Base-by-base conservation (phyloP, 1,140 invertebrate genomes). In the Pteromalus puparum region DNA sequence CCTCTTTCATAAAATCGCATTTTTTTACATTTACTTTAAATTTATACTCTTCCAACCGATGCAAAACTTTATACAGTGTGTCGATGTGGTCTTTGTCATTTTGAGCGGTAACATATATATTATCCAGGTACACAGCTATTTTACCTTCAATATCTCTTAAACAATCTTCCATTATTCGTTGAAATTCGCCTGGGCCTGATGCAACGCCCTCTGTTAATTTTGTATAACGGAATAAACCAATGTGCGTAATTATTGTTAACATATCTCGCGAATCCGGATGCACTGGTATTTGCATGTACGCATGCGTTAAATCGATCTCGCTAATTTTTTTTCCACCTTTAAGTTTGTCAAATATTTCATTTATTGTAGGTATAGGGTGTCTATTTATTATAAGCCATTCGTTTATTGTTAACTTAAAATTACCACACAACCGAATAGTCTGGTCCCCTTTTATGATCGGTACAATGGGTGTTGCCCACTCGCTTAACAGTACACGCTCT, bases 181-280 rank as follows among this genome's bases (percentile, higher is more conserved):
- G 91, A 86, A 93, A 93, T 72, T 90, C 92, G 18, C 90, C 90
- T 24, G 91, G 91, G 72, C 90, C 89, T 83, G 89, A 72, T 30
- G 85, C 24, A 15, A 90, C 87, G 0, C 90, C 90, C 73, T 88
- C 90, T 10, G 85, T 85, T 85, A 88, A 75, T 84, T 83, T 87
- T 86, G 88, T 90, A 87, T 90, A 83, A 85, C 86, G 67, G 82
- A 81, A 91, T 88, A 53, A 82, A 76, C 88, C 76, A 21, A 30
- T 61, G 79, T 87, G 82, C 80, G 90, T 91, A 48, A 85, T 70
- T 21, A 87, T 86, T 18, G 84, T 87, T 81, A 30, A 75, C 18
- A 82, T 34, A 13, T 68, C 67, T 7, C 67, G 4, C 9, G 67
- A 68, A 24, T 68, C 24, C 67, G 24, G 24, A 26, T 28, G 67